These are phyloP conservation scores for Threskiornis aethiopicus DNA, from an alignment of 2,797 vertebrate species.

Conservation along the genomic window DNA sequence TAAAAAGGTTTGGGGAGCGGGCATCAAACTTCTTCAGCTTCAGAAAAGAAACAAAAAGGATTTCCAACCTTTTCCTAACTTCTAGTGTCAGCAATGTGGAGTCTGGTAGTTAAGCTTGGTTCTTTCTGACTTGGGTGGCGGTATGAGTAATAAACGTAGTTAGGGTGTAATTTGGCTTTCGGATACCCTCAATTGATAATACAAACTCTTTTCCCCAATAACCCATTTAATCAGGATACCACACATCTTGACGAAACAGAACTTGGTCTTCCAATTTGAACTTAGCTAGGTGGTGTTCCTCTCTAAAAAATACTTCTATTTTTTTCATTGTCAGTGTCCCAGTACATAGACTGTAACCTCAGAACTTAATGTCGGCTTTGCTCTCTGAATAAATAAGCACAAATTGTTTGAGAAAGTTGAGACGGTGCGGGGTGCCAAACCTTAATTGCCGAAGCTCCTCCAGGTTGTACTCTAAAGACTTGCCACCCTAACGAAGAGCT, in stretches of 20 bases:
- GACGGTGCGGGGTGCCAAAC: background rate
- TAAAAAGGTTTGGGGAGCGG: background rate
- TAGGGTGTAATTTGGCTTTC: background rate
- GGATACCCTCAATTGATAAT: background rate
- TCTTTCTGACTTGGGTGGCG: background rate
- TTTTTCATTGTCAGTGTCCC: background rate
- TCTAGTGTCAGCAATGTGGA: background rate
- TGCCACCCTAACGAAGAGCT: background rate
- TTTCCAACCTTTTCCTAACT: background rate
- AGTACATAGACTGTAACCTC: background rate
- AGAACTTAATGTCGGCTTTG: background rate
- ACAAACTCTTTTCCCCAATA: background rate
- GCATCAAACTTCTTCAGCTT: background rate
- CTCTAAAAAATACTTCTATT: accelerated
- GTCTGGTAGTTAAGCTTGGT: background rate
- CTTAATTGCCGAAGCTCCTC: background rate
- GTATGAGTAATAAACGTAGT: background rate
- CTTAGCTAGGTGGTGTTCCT: background rate
- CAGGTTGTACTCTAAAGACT: background rate
- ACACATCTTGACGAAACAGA: background rate
- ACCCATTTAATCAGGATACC: background rate
- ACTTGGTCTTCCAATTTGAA: background rate
- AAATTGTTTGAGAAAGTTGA: background rate
- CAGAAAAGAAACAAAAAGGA: background rate
- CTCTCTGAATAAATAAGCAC: background rate